Evolutionary conservation across 2,797 vertebrate species (phyloP).

Genomic region (Myotis planiceps): DNA sequence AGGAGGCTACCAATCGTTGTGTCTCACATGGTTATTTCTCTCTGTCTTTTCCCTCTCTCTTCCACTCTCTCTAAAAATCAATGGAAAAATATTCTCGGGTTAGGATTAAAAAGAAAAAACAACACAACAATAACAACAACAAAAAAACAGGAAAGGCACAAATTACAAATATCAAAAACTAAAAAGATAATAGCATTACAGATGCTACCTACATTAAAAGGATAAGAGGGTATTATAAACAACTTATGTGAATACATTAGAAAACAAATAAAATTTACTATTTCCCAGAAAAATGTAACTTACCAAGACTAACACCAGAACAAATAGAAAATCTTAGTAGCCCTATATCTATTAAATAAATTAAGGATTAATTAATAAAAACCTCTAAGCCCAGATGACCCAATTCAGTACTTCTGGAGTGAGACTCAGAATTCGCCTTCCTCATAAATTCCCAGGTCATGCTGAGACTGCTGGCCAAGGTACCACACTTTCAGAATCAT

Average conservation of each 20-base stretch:
- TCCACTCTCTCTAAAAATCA: too few relatives aligned
- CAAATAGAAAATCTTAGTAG: slow-evolving; percentile 3
- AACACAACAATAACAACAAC: too few relatives aligned
- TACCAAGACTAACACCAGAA: neutral
- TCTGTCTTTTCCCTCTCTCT: too few relatives aligned
- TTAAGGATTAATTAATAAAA: neutral
- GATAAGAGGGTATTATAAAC: neutral
- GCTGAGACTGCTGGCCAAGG: neutral
- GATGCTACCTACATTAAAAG: neutral
- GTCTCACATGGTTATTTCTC: too few relatives aligned
- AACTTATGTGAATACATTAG: neutral
- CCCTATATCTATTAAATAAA: neutral
- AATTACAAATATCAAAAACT: neutral
- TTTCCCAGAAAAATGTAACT: neutral
- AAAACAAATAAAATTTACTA: neutral
- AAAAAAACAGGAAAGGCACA: neutral
- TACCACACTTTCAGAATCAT: neutral
- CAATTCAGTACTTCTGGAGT: neutral
- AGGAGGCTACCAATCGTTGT: too few relatives aligned
- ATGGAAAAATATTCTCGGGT: too few relatives aligned
- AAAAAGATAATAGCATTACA: neutral
- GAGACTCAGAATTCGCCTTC: neutral
- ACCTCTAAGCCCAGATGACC: neutral
- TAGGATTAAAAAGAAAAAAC: too few relatives aligned
- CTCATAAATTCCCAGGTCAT: neutral